Conservation (phyloP, 1,140 invertebrate genomes). For the Drosophila orosa region DNA sequence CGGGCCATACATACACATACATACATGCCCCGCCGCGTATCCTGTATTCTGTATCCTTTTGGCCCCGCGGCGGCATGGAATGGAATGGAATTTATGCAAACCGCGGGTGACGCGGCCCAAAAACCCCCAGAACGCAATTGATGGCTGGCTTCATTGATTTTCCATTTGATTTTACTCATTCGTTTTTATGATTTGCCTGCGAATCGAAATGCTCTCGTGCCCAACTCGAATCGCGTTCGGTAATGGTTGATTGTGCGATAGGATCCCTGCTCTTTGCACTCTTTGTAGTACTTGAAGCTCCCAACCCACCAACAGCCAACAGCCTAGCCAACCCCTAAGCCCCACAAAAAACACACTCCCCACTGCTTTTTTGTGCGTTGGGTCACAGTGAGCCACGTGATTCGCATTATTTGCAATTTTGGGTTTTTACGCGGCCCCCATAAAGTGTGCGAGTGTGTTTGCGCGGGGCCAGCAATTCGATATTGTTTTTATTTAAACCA, state of each 20-base stretch:
- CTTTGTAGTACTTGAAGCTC: constrained; percentile 24
- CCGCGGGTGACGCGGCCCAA: constrained; percentile 43
- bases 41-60: constrained; percentile 31
- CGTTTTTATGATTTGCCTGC: constrained; percentile 82
- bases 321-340: constrained; percentile 3
- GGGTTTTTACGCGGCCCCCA: constrained; percentile 66
- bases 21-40: constrained; percentile 9
- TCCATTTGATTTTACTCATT: constrained; percentile 82
- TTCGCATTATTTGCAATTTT: constrained; percentile 82
- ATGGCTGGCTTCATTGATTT: constrained; percentile 79
- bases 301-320: not conserved
- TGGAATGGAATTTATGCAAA: constrained; percentile 47
- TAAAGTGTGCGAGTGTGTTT: constrained; percentile 34
- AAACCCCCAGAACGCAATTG: constrained; percentile 53
- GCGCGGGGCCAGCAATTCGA: constrained; percentile 22
- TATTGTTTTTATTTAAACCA: constrained; percentile 57
- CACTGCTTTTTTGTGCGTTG: constrained; percentile 37
- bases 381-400: constrained; percentile 69
- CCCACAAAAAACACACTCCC: constrained; percentile 36
- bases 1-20: constrained; percentile 7
- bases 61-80: constrained; percentile 2
- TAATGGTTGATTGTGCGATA: constrained; percentile 78
- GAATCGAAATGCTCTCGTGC: constrained; percentile 73
- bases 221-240: constrained; percentile 75
- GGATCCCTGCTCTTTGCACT: constrained; percentile 52